Conservation (phyloP, 2,797 vertebrate genomes). For the Craterocephalus amniculus region DNA sequence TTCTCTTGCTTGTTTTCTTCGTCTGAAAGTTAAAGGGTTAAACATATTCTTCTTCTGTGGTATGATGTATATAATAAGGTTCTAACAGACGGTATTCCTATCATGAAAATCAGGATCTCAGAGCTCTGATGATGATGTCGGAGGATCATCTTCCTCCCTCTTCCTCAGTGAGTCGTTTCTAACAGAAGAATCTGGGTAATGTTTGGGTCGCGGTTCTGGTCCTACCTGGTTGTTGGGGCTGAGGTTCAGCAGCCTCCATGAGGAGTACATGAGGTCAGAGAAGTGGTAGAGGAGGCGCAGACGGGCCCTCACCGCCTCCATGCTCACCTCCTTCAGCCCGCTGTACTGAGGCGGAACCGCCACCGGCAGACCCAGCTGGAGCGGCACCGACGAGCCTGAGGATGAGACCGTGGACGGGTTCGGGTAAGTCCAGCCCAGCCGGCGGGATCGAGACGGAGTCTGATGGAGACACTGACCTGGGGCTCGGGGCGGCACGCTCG, state of each 20-base stretch:
- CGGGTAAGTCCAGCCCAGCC: too few species aligned
- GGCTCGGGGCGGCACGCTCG: constrained; percentile 75
- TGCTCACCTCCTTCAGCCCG: constrained; percentile 82
- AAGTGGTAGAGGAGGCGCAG: constrained; percentile 86
- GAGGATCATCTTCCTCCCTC: too few species aligned
- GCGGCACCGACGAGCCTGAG: constrained; percentile 78
- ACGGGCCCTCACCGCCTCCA: constrained; percentile 80
- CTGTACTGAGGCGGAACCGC: constrained; percentile 84
- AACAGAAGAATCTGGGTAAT: too few species aligned
- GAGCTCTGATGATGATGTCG: too few species aligned
- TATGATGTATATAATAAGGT: too few species aligned
- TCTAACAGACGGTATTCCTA: too few species aligned
- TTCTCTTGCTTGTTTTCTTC: too few species aligned
- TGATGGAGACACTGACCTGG: constrained; percentile 72
- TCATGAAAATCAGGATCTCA: too few species aligned
- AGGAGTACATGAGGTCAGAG: constrained; percentile 89
- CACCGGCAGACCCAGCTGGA: constrained; percentile 82
- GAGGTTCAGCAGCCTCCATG: constrained; percentile 86
- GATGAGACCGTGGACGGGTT: constrained; percentile 8
- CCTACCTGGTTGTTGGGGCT: constrained; percentile 84
- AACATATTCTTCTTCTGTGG: too few species aligned
- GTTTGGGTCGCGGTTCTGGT: too few species aligned
- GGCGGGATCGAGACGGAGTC: background rate
- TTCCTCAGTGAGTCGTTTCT: too few species aligned
- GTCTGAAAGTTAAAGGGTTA: too few species aligned